Conservation (phyloP, 2,113 vertebrate species). For the Oryzias javanicus region DNA sequence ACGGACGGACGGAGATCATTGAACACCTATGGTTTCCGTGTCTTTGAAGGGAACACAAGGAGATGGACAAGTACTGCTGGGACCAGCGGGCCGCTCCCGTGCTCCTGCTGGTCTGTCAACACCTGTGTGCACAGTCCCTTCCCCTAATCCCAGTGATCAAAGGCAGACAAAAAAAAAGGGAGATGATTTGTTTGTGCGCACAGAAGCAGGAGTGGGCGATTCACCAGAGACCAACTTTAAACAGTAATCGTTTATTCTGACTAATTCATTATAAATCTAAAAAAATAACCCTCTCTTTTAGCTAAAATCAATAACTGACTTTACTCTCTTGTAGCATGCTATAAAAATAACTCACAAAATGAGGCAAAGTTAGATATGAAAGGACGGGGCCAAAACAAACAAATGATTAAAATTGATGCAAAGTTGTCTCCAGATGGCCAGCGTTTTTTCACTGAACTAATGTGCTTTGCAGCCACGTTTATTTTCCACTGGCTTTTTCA, state of each 20-base stretch:
- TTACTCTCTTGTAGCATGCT: too few species aligned
- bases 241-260: neutral
- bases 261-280: neutral
- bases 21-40: conserved; percentile 58
- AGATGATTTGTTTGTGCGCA: neutral
- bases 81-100: conserved; percentile 55
- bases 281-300: neutral
- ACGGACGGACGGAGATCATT: conserved; percentile 51
- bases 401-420: conserved; percentile 54
- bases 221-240: conserved; percentile 6
- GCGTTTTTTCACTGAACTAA: conserved; percentile 51
- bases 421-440: conserved; percentile 62
- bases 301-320: conserved; percentile 4
- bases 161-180: conserved; percentile 20
- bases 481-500: conserved; percentile 49
- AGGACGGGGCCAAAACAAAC: conserved; percentile 44
- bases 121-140: conserved; percentile 31
- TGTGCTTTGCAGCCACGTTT: conserved; percentile 59
- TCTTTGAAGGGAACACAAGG: conserved; percentile 65
- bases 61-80: conserved; percentile 58
- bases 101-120: conserved; percentile 50
- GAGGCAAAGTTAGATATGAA: conserved; percentile 41
- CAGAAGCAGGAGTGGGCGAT: conserved; percentile 8
- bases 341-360: conserved; percentile 11
- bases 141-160: conserved; percentile 47